Conservation (phyloP, 2,113 vertebrate genomes). For the Chloropsis cyanopogon region DNA sequence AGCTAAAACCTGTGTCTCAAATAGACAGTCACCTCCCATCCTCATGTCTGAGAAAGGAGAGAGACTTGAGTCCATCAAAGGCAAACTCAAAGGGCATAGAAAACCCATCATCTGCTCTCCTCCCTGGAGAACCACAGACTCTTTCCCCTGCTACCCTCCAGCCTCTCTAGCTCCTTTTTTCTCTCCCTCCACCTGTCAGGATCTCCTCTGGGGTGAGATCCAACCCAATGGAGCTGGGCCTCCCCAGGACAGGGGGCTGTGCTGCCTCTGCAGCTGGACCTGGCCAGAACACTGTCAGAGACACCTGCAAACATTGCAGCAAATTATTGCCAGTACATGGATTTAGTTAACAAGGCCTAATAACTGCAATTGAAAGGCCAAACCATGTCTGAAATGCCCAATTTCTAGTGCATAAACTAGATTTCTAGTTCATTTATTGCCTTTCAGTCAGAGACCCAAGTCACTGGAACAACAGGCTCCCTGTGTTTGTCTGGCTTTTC, state of each 20-base stretch:
- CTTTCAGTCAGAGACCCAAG: background rate
- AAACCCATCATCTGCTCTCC: background rate
- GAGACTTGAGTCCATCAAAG: no score
- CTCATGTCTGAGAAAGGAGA: background rate
- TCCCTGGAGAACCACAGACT: background rate
- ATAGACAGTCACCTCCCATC: background rate
- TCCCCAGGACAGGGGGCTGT: background rate
- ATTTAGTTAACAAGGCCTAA: background rate
- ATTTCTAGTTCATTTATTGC: background rate
- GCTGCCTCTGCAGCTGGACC: background rate
- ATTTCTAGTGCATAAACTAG: background rate
- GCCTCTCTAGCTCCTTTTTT: background rate
- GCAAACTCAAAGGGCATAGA: background rate
- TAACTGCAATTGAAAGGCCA: background rate
- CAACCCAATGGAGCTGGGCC: background rate
- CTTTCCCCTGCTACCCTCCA: background rate
- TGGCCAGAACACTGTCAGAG: accelerated
- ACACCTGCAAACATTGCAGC: accelerated
- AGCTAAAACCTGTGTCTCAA: background rate
- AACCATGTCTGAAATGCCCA: background rate
- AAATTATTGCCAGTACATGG: background rate
- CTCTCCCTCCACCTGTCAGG: background rate
- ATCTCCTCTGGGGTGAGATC: background rate
- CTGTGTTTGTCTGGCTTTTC: background rate
- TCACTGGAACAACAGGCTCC: background rate